Conservation (phyloP, 2,797 vertebrate genomes). For the Cirrhinus mrigala region DNA sequence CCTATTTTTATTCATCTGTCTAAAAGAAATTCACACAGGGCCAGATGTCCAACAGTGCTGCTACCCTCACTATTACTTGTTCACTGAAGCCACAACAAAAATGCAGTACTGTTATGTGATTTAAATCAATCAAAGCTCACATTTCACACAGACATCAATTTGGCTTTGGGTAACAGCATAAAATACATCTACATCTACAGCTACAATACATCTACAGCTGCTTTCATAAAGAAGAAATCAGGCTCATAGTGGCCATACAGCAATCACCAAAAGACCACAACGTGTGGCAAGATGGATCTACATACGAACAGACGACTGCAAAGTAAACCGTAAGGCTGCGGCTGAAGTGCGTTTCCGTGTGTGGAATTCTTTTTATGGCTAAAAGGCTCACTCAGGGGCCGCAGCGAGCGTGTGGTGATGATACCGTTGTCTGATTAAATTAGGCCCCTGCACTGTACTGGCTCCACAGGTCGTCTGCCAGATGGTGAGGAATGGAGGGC, state of each 20-base stretch:
- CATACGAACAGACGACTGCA: background rate
- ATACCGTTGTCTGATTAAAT: constrained; percentile 43
- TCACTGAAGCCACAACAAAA: background rate
- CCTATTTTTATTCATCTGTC: too few species aligned
- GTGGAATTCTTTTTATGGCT: constrained; percentile 9
- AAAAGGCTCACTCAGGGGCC: constrained; percentile 12
- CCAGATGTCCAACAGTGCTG: background rate
- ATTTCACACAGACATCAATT: background rate
- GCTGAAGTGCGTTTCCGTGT: background rate
- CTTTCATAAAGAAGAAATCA: background rate
- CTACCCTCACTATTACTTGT: background rate
- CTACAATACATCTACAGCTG: background rate
- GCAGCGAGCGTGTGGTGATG: constrained; percentile 23
- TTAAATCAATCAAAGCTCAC: constrained; percentile 8
- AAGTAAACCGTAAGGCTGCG: background rate
- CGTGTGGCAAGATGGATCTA: background rate
- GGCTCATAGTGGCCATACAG: background rate
- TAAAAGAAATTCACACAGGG: background rate
- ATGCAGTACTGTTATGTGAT: too few species aligned
- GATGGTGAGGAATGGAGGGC: constrained; percentile 52
- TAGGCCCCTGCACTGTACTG: constrained; percentile 27
- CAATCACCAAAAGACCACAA: background rate
- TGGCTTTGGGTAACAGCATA: background rate
- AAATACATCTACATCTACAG: background rate
- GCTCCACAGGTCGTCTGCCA: constrained; percentile 47